These are phyloP conservation scores for Crocodylus rhombifer DNA, from an alignment of 2,797 vertebrate genomes.

Conservation along the genomic window DNA sequence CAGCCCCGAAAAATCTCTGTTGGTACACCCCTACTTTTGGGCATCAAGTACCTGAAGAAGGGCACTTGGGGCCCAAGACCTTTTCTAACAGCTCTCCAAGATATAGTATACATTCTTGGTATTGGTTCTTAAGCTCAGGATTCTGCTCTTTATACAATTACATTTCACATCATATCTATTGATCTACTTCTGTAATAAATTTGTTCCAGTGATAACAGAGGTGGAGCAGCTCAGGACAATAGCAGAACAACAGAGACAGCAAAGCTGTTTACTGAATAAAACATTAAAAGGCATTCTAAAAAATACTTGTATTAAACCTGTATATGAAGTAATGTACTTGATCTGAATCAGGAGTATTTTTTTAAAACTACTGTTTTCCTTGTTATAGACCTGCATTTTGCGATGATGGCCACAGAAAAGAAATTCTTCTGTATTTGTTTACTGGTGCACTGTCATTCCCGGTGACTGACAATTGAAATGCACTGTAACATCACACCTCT, in stretches of 20 bases:
- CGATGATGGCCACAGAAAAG: neutral
- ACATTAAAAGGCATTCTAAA: neutral
- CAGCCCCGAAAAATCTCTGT: no score
- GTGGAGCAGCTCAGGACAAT: neutral
- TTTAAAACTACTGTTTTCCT: neutral
- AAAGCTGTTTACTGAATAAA: conserved; percentile 6
- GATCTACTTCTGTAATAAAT: neutral
- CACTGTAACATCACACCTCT: neutral
- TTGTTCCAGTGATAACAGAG: neutral
- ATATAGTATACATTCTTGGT: no score
- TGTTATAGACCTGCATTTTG: neutral
- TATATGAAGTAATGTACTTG: neutral
- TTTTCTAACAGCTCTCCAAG: no score
- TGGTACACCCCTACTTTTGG: no score
- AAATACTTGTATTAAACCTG: neutral
- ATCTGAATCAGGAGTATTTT: neutral
- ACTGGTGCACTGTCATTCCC: neutral
- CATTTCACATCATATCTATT: no score
- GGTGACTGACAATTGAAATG: neutral
- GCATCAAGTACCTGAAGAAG: no score
- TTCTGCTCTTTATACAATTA: no score
- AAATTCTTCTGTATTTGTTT: neutral
- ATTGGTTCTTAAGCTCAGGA: no score
- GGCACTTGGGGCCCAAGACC: no score
- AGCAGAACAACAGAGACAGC: neutral